These are phyloP conservation scores for Aphaenogaster floridana DNA, from an alignment of 1,140 invertebrate genomes.

Conservation along the genomic window DNA sequence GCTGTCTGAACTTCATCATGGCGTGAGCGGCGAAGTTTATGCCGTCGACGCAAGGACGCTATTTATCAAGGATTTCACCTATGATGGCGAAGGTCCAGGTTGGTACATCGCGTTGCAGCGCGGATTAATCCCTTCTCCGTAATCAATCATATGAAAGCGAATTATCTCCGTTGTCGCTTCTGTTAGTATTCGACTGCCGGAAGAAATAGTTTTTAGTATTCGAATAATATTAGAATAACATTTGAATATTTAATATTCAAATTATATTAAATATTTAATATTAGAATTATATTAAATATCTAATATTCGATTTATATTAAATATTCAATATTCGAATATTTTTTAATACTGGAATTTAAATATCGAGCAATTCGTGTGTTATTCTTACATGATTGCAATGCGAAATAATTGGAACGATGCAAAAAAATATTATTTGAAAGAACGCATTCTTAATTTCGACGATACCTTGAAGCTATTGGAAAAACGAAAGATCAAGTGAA, in stretches of 20 bases:
- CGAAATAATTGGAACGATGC: not conserved
- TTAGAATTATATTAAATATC: too few relatives aligned
- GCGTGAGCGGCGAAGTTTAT: slow-evolving; percentile 94
- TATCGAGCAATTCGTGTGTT: not conserved
- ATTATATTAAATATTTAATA: too few relatives aligned
- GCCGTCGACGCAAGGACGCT: slow-evolving; percentile 95
- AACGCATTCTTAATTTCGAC: not conserved
- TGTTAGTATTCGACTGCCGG: not conserved
- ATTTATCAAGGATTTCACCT: slow-evolving; percentile 95
- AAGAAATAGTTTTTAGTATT: not conserved
- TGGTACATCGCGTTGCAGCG: slow-evolving; percentile 34
- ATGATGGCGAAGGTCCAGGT: slow-evolving; percentile 96
- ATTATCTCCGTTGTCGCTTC: not conserved
- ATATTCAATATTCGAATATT: too few relatives aligned
- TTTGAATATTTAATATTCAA: too few relatives aligned
- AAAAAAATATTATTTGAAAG: not conserved
- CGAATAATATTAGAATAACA: too few relatives aligned
- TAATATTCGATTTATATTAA: too few relatives aligned
- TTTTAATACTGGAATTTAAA: not conserved
- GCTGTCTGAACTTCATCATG: slow-evolving; percentile 93
- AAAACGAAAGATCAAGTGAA: not conserved
- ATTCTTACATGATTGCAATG: not conserved
- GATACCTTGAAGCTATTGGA: not conserved
- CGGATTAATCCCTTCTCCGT: not conserved
- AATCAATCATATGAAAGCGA: slow-evolving; percentile 3